These are phyloP conservation scores for Catharus ustulatus DNA, from an alignment of 2,797 vertebrate genomes.

Conservation along the genomic window DNA sequence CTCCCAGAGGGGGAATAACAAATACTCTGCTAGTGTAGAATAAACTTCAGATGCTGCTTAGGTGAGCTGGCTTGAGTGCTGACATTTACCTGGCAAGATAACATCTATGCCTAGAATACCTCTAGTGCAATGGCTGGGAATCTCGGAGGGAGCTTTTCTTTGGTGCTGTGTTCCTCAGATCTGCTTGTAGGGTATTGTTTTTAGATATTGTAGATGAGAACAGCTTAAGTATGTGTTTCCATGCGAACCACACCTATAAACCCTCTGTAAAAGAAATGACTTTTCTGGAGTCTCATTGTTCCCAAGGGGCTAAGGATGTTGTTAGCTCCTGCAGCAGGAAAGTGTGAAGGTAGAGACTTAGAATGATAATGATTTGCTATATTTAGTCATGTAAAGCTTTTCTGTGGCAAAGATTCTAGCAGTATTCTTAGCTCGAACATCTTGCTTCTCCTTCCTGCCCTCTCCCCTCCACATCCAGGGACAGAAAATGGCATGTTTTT, in stretches of 20 bases:
- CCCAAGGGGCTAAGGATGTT: neutral
- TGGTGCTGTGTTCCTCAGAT: neutral
- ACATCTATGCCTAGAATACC: neutral
- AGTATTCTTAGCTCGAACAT: neutral
- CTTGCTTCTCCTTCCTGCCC: conserved; percentile 8
- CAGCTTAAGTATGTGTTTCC: neutral
- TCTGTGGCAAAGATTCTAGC: neutral
- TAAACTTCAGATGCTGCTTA: conserved; percentile 5
- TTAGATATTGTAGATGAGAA: neutral
- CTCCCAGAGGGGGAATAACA: neutral
- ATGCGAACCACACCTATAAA: neutral
- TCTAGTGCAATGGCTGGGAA: neutral
- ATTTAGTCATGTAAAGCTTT: neutral
- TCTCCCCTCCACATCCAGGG: neutral
- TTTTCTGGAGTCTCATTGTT: neutral
- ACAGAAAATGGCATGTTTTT: neutral
- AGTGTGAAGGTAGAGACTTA: neutral
- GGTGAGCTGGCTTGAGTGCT: neutral
- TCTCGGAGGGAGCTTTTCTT: neutral
- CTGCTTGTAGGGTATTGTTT: neutral
- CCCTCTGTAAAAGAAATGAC: neutral
- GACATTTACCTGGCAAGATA: neutral
- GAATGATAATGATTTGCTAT: neutral
- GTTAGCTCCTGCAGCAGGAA: neutral
- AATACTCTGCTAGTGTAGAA: neutral